Evolutionary conservation across 2,888 invertebrate genomes (phyloP).

Genomic region (Saturnia pavonia): DNA sequence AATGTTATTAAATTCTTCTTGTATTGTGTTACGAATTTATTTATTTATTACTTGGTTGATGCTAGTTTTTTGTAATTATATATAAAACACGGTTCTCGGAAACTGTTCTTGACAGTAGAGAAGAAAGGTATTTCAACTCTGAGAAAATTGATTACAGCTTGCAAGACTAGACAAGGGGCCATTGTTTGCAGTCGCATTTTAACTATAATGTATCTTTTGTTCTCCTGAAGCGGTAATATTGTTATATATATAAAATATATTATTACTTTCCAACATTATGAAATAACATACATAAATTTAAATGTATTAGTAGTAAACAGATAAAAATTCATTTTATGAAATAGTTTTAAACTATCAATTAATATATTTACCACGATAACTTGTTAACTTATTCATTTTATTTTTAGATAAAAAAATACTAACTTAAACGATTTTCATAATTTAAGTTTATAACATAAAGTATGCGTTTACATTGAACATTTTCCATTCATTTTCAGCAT

Average conservation of each 20-base stretch:
- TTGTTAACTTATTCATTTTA: background rate
- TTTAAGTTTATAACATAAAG: too few species aligned
- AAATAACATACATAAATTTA: background rate
- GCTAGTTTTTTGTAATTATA: constrained; percentile 33
- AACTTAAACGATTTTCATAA: too few species aligned
- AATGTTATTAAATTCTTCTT: constrained; percentile 33
- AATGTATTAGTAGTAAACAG: background rate
- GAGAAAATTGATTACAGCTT: constrained; percentile 33
- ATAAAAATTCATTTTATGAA: background rate
- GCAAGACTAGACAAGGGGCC: constrained; percentile 23
- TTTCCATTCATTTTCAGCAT: too few species aligned
- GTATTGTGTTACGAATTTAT: constrained; percentile 24
- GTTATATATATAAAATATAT: background rate
- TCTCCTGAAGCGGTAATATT: background rate
- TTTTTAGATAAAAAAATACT: too few species aligned
- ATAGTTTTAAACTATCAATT: background rate
- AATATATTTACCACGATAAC: background rate
- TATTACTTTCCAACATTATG: background rate
- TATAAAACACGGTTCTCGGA: constrained; percentile 18
- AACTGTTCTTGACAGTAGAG: constrained; percentile 24
- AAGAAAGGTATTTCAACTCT: constrained; percentile 31
- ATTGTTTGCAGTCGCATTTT: constrained; percentile 23
- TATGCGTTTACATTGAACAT: too few species aligned
- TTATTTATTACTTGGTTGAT: constrained; percentile 27
- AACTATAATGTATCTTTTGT: constrained; percentile 5